Evolutionary conservation across 2,797 vertebrate species (phyloP).

Genomic region (Buphagus erythrorhynchus): DNA sequence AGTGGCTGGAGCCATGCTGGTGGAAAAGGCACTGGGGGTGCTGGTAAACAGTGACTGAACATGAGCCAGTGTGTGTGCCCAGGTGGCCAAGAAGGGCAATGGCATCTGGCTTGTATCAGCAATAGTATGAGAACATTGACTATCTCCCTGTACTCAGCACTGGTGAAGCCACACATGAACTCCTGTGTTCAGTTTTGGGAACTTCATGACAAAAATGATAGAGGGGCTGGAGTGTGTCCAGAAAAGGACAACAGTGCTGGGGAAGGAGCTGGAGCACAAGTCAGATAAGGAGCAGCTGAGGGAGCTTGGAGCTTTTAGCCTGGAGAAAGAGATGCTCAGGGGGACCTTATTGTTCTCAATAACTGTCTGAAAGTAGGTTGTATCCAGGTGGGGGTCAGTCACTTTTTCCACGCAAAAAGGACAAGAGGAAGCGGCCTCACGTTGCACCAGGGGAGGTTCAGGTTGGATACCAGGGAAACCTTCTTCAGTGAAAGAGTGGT

Average conservation of each 20-base stretch:
- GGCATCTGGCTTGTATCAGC: background rate
- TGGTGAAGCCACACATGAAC: background rate
- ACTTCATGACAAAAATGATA: background rate
- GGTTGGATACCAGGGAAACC: background rate
- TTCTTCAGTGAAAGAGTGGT: background rate
- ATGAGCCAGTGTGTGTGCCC: background rate
- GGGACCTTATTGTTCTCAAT: rapidly evolving
- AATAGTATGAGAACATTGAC: background rate
- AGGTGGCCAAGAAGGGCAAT: background rate
- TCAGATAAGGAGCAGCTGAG: background rate
- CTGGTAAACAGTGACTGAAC: background rate
- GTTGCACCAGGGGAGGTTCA: background rate
- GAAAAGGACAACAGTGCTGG: background rate
- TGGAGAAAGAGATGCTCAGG: background rate
- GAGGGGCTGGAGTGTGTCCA: background rate
- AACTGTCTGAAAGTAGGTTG: background rate
- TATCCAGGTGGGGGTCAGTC: rapidly evolving
- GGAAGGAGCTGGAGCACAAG: background rate
- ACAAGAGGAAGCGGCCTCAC: background rate
- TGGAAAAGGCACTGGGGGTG: background rate
- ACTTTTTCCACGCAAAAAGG: background rate
- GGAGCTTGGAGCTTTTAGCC: rapidly evolving
- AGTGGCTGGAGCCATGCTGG: background rate
- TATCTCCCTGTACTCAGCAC: background rate
- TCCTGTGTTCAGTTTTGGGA: background rate